phyloP scores from a whole-genome alignment of 2,888 invertebrate species.

The Saturnia japonica region DNA sequence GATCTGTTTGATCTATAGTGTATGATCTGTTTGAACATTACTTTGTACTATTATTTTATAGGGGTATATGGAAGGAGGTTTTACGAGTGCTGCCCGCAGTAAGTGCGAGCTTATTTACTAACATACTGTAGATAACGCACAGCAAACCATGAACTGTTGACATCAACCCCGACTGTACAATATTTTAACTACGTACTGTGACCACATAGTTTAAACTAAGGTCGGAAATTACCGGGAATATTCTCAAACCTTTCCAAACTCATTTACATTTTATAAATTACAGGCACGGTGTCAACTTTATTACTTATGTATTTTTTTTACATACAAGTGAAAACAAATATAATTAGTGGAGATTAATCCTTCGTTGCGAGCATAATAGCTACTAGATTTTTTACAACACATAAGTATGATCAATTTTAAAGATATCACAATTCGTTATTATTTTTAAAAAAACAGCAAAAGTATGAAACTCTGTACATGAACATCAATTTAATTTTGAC shows the following conservation, averaged over 20 bases:
- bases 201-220: not conserved
- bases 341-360: too few relatives aligned
- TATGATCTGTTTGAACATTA: slow-evolving; percentile 25
- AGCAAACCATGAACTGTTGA: not conserved
- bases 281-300: too few relatives aligned
- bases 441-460: too few relatives aligned
- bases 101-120: slow-evolving; percentile 27
- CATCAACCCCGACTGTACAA: not conserved
- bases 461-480: too few relatives aligned
- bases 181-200: not conserved
- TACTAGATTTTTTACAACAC: not conserved
- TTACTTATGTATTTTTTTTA: too few relatives aligned
- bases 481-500: too few relatives aligned
- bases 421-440: too few relatives aligned
- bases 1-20: too few relatives aligned
- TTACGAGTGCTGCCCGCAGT: not conserved
- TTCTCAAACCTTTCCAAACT: not conserved
- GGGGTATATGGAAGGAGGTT: not conserved
- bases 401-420: too few relatives aligned
- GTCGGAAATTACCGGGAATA: not conserved
- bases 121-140: not conserved
- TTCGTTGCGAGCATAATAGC: not conserved
- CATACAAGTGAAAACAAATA: too few relatives aligned
- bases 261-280: not conserved
- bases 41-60: slow-evolving; percentile 15